phyloP scores from a whole-genome alignment of 2,113 vertebrate genomes.

The Pterocles burchelli region DNA sequence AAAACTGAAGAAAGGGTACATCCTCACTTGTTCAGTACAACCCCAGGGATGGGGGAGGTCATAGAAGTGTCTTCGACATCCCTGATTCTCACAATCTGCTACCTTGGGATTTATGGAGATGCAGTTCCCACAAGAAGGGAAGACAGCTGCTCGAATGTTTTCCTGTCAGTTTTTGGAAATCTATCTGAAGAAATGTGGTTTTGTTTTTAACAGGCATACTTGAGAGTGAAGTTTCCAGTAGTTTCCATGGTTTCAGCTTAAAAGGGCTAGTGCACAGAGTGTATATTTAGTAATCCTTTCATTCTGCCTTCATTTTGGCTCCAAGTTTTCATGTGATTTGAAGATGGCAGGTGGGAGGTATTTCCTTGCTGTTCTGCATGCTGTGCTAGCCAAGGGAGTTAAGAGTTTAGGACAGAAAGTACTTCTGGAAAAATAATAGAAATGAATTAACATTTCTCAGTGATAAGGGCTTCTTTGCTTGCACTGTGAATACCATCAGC shows the following conservation, averaged over 20 bases:
- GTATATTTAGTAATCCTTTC: background rate
- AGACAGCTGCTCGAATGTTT: background rate
- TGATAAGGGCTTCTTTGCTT: background rate
- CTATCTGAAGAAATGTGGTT: background rate
- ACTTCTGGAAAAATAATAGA: background rate
- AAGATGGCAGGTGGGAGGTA: background rate
- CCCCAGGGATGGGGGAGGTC: background rate
- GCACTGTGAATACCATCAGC: background rate
- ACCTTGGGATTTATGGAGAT: background rate
- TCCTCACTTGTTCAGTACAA: background rate
- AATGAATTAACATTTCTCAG: background rate
- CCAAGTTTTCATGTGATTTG: background rate
- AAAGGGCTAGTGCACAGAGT: background rate
- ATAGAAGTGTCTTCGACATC: background rate
- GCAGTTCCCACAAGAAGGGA: background rate
- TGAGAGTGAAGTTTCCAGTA: background rate
- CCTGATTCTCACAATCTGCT: background rate
- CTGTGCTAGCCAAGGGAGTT: background rate
- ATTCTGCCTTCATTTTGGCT: background rate
- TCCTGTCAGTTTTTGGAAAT: background rate
- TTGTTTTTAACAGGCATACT: background rate
- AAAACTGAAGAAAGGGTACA: background rate
- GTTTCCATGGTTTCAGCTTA: slow-evolving; percentile 19
- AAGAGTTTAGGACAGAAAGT: background rate
- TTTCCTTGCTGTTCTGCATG: background rate